Evolutionary conservation across 2,888 invertebrate species (phyloP).

Genomic region (Gasteruption jaculator): DNA sequence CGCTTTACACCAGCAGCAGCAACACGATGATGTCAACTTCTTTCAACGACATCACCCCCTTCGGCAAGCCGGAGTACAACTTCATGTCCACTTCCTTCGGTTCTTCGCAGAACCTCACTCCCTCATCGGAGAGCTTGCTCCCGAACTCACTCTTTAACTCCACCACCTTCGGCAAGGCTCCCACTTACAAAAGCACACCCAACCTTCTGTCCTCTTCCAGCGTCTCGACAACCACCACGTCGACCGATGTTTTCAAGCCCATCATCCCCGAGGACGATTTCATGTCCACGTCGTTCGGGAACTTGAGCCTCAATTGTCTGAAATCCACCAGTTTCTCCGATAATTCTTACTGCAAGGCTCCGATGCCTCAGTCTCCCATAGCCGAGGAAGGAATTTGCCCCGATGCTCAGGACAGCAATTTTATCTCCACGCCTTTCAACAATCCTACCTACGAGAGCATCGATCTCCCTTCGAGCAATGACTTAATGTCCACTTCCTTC

Average conservation of each 20-base stretch:
- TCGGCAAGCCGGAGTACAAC: conserved; percentile 29
- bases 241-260: no score
- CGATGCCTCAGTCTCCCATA: no score
- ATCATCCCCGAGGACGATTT: conserved; percentile 19
- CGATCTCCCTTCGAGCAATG: conserved; percentile 29
- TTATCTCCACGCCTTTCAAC: conserved; percentile 34
- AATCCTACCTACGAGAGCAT: conserved; percentile 28
- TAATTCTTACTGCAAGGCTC: conserved; percentile 13
- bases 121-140: no score
- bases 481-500: conserved; percentile 43
- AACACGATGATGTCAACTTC: conserved; percentile 30
- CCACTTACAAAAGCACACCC: no score
- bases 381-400: no score
- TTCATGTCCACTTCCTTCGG: conserved; percentile 40
- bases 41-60: conserved; percentile 25
- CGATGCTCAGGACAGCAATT: conserved; percentile 26
- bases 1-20: conserved; percentile 27
- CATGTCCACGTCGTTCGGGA: conserved; percentile 32
- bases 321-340: conserved; percentile 13
- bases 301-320: conserved; percentile 24
- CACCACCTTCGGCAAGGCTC: no score
- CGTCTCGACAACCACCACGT: no score
- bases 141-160: no score
- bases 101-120: no score
- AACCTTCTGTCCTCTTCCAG: no score